phyloP scores from a whole-genome alignment of 2,113 vertebrate genomes.

The Leucopsar rothschildi region DNA sequence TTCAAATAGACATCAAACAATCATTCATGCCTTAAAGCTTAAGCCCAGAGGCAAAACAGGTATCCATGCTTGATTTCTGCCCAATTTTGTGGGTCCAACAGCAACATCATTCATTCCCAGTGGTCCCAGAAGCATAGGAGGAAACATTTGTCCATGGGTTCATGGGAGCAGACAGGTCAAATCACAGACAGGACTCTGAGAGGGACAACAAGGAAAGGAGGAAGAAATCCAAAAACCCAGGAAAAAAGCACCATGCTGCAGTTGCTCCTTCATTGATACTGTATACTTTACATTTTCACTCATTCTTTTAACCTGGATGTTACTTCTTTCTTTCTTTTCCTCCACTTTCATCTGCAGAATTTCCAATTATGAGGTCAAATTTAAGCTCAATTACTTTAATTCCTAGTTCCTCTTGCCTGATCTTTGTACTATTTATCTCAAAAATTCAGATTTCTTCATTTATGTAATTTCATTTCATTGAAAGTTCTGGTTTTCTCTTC shows the following conservation, averaged over 20 bases:
- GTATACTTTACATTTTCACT: background rate
- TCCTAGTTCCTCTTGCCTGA: background rate
- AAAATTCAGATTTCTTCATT: background rate
- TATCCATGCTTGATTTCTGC: background rate
- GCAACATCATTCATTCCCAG: background rate
- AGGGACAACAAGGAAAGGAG: background rate
- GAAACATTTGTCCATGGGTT: background rate
- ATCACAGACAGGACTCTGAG: background rate
- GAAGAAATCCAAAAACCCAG: background rate
- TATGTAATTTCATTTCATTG: background rate
- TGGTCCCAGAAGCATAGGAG: fast-evolving
- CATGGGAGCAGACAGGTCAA: background rate
- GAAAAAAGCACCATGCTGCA: background rate
- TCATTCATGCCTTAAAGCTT: background rate
- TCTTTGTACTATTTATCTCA: background rate
- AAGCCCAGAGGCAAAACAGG: background rate
- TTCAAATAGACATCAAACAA: background rate
- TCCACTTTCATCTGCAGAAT: background rate
- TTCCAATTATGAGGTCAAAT: background rate
- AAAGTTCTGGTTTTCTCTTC: background rate
- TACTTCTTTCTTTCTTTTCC: background rate
- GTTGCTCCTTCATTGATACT: background rate
- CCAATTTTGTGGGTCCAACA: background rate
- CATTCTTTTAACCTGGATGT: background rate
- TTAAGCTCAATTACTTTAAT: background rate